Percentiles rank a stretch among this genome's conserved stretches.
Conservation (phyloP, 2,888 invertebrate species). For the Steinernema scapterisci region DNA sequence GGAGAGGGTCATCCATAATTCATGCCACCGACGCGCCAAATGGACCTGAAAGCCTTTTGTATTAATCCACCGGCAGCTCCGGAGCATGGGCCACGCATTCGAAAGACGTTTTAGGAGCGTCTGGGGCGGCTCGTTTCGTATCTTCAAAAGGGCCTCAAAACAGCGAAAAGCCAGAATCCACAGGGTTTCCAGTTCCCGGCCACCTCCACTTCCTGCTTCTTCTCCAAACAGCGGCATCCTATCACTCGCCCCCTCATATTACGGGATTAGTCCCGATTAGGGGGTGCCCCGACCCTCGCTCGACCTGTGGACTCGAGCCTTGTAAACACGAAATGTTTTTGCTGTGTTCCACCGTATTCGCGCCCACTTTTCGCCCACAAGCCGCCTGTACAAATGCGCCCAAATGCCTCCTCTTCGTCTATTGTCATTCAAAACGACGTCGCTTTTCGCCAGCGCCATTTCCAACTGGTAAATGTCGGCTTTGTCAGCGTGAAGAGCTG, state of each 20-base stretch:
- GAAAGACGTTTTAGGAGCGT: too few relatives aligned
- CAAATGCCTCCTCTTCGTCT: not conserved
- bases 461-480: conserved; percentile 23
- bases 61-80: not conserved
- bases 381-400: conserved; percentile 15
- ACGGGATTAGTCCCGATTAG: not conserved
- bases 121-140: too few relatives aligned
- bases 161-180: too few relatives aligned
- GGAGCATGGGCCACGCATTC: too few relatives aligned
- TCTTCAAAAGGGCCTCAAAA: too few relatives aligned
- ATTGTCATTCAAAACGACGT: conserved; percentile 1
- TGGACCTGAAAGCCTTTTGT: not conserved
- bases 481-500: not conserved
- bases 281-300: not conserved
- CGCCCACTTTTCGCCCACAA: not conserved
- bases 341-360: not conserved
- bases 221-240: too few relatives aligned
- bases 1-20: conserved; percentile 17
- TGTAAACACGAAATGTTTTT: conserved; percentile 4
- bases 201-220: too few relatives aligned
- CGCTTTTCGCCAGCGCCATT: conserved; percentile 72
- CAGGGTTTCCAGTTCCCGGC: too few relatives aligned
- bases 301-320: not conserved
- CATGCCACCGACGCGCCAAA: not conserved
- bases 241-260: not conserved